A percentile compares a stretch with the other conserved stretches of the same genome.
phyloP scores from a whole-genome alignment of 2,888 invertebrate species.

The Drosophila diplacantha region DNA sequence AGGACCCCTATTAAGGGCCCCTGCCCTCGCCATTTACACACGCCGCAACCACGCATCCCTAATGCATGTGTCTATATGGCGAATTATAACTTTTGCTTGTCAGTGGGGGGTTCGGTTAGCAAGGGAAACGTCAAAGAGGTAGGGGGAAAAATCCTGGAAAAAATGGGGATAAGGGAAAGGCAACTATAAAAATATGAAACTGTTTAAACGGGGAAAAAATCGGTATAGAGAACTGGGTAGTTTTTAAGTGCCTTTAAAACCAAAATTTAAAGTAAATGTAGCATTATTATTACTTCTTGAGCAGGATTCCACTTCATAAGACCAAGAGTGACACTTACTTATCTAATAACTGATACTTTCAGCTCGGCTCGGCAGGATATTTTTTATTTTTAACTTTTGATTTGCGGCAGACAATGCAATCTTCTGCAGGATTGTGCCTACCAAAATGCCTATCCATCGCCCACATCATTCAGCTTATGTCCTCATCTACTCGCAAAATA shows the following conservation, averaged over 20 bases:
- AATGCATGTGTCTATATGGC: constrained; percentile 47
- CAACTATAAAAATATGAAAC: background rate
- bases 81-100: constrained; percentile 44
- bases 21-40: constrained; percentile 1
- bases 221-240: no score
- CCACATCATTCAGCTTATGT: constrained; percentile 61
- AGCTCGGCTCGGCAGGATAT: constrained; percentile 14
- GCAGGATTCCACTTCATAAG: background rate
- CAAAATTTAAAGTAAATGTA: no score
- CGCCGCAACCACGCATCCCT: constrained; percentile 25
- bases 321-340: background rate
- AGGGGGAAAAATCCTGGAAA: constrained; percentile 1
- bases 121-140: background rate
- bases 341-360: background rate
- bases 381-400: constrained; percentile 7
- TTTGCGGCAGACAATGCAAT: constrained; percentile 1
- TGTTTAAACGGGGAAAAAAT: background rate
- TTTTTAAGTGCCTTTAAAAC: background rate
- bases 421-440: constrained; percentile 38
- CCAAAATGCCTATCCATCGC: constrained; percentile 58
- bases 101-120: constrained; percentile 2
- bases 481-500: constrained; percentile 32
- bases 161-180: background rate
- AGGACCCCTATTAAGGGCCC: background rate
- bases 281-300: background rate